These are phyloP conservation scores for Lepidurus packardi DNA, from an alignment of 1,140 invertebrate species.

Conservation along the genomic window DNA sequence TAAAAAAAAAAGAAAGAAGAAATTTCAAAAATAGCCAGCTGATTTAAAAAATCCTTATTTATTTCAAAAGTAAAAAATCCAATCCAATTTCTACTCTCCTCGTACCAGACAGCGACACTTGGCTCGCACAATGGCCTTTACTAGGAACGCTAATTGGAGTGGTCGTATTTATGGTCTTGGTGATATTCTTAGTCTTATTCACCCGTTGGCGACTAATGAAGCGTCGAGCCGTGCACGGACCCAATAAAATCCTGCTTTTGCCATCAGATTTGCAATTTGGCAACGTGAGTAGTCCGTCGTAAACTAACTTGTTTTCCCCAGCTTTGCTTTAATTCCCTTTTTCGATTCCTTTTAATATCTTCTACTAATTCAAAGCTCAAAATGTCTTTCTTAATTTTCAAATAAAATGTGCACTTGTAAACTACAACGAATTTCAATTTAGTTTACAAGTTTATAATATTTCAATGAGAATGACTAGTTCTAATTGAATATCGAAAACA, in stretches of 20 bases:
- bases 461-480: too few species aligned
- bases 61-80: neutral
- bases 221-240: neutral
- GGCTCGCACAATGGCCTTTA: slow-evolving; percentile 5
- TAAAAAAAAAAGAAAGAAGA: too few species aligned
- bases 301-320: too few species aligned
- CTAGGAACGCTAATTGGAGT: slow-evolving; percentile 5
- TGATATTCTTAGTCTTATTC: neutral
- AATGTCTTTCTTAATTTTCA: too few species aligned
- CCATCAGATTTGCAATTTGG: slow-evolving; percentile 12
- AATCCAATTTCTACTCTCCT: neutral
- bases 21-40: neutral
- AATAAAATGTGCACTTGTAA: too few species aligned
- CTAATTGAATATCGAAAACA: too few species aligned
- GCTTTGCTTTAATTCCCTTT: too few species aligned
- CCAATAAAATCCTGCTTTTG: slow-evolving; percentile 5
- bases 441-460: too few species aligned
- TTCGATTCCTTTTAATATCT: too few species aligned
- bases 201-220: neutral
- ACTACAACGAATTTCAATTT: too few species aligned
- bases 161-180: neutral
- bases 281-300: neutral
- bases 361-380: too few species aligned
- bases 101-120: neutral
- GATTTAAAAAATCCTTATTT: too few species aligned